phyloP scores from a whole-genome alignment of 2,113 vertebrate genomes.

The Leiothrix lutea region DNA sequence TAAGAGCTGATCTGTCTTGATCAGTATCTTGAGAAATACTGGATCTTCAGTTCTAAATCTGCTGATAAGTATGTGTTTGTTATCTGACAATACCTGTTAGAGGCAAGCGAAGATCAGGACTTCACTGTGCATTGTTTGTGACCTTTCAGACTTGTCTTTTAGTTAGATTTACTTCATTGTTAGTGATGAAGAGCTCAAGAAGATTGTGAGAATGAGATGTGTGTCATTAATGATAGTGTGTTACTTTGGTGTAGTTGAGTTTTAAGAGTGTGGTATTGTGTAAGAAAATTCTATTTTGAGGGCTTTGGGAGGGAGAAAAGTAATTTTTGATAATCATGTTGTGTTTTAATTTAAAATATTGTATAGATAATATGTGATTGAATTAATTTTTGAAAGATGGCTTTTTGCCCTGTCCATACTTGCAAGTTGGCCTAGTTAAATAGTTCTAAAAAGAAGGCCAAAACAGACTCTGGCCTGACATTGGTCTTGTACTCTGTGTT shows the following conservation, averaged over 20 bases:
- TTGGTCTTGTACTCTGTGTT: not conserved
- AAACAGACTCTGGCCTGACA: not conserved
- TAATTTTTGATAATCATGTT: not conserved
- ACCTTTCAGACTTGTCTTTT: not conserved
- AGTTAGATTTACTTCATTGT: not conserved
- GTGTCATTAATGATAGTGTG: not conserved
- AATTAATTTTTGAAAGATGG: not conserved
- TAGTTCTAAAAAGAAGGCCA: not conserved
- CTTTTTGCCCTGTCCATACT: not conserved
- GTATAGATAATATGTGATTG: not conserved
- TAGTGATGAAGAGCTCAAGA: not conserved
- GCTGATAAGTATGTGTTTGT: not conserved
- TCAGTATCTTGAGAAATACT: not conserved
- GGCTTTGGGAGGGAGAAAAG: not conserved
- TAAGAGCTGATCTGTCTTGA: not conserved
- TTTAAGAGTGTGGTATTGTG: not conserved
- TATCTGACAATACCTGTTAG: not conserved
- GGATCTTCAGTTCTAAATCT: not conserved
- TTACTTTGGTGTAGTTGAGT: not conserved
- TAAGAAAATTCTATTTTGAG: not conserved
- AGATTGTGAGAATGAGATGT: not conserved
- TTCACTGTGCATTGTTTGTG: not conserved
- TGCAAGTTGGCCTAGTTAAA: not conserved
- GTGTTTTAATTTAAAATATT: not conserved
- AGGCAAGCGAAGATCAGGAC: not conserved